Conservation (phyloP, 2,797 vertebrate genomes). For the Netta rufina region DNA sequence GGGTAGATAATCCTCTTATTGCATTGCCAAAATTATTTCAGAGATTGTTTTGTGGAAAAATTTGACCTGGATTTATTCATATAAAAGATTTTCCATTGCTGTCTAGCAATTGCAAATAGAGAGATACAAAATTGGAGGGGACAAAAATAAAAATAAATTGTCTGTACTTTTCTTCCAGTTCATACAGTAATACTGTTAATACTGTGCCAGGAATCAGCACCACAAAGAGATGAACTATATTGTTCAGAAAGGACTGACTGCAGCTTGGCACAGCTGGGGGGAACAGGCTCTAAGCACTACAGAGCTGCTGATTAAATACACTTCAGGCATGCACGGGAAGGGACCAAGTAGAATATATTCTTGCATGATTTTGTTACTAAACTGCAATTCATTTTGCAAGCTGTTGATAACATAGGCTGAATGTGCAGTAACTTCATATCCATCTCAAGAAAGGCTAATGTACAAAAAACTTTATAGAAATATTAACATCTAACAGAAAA, state of each 20-base stretch:
- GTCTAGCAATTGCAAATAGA: background rate
- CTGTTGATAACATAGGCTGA: background rate
- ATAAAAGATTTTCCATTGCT: background rate
- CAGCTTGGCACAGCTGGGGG: background rate
- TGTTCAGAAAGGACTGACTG: background rate
- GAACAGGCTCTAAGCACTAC: background rate
- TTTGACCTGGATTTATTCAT: background rate
- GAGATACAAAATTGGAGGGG: background rate
- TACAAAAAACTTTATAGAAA: background rate
- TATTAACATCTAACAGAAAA: background rate
- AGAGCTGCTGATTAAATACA: background rate
- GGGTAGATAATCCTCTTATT: constrained; percentile 2
- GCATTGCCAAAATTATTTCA: constrained; percentile 9
- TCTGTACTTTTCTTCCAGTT: background rate
- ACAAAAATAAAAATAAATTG: background rate
- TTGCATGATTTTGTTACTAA: background rate
- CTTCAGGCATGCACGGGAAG: background rate
- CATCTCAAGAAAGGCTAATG: background rate
- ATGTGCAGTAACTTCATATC: background rate
- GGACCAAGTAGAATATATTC: background rate
- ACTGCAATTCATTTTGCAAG: background rate
- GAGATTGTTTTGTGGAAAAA: background rate
- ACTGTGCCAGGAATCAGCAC: background rate
- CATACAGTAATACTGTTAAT: background rate
- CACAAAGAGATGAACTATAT: background rate